These are phyloP conservation scores for Melanocharis versteri DNA, from an alignment of 2,113 vertebrate species.

Conservation along the genomic window DNA sequence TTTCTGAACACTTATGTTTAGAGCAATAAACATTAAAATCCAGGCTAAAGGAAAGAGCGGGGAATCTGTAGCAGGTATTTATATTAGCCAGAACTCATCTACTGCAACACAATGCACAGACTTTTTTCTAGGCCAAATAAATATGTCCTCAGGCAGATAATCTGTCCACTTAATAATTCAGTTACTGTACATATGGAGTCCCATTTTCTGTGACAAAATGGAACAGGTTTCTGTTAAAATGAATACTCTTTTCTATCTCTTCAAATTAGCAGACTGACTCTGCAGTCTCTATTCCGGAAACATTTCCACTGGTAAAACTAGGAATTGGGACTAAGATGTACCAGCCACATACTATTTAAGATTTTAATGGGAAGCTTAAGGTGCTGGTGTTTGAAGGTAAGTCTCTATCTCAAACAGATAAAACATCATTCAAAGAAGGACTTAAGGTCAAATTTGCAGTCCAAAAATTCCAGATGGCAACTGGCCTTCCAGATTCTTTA, in stretches of 20 bases:
- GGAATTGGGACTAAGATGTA: background rate
- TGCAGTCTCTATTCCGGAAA: background rate
- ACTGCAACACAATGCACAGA: constrained; percentile 9
- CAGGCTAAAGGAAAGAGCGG: background rate
- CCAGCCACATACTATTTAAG: background rate
- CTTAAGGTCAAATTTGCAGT: background rate
- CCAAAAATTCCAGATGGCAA: background rate
- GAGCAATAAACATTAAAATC: background rate
- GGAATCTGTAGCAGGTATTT: background rate
- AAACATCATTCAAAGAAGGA: background rate
- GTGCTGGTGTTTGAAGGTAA: background rate
- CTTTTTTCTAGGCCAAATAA: constrained; percentile 62
- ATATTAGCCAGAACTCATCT: background rate
- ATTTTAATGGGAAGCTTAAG: background rate
- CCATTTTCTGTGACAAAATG: constrained; percentile 14
- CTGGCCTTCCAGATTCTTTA: background rate
- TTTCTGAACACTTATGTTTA: background rate
- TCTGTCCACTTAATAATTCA: constrained; percentile 66
- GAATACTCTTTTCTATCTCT: background rate
- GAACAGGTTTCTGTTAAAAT: constrained; percentile 44
- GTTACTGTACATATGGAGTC: constrained; percentile 68
- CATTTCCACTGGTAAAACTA: background rate
- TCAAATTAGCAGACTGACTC: background rate
- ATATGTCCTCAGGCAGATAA: constrained; percentile 55
- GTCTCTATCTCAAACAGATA: background rate